phyloP scores from a whole-genome alignment of 2,888 invertebrate species.

The Tenthredo notha region DNA sequence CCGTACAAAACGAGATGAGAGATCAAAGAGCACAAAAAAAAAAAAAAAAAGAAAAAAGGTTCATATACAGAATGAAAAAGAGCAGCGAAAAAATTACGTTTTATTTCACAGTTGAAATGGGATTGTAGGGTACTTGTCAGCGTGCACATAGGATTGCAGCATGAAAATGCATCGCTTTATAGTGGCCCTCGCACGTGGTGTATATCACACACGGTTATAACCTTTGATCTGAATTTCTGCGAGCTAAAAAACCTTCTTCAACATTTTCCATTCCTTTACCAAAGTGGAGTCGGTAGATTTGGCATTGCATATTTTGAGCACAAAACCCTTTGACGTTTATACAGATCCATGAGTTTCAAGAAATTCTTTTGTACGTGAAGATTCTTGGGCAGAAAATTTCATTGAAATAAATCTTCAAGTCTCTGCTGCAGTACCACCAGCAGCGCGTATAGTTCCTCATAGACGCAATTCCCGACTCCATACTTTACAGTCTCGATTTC shows the following conservation, averaged over 20 bases:
- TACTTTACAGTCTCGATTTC: constrained; percentile 36
- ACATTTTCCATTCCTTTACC: constrained; percentile 8
- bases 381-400: background rate
- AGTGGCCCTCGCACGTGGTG: background rate
- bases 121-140: constrained; percentile 53
- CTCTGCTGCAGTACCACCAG: background rate
- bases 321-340: constrained; percentile 7
- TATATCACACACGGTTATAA: background rate
- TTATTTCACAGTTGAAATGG: constrained; percentile 59
- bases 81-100: constrained; percentile 55
- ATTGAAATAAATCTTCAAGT: background rate
- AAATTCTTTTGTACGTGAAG: background rate
- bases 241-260: background rate
- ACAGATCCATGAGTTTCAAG: background rate
- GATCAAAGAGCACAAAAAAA: background rate
- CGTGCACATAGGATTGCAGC: constrained; percentile 17
- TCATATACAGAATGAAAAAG: background rate
- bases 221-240: constrained; percentile 35
- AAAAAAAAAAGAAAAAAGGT: background rate
- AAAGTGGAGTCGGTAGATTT: constrained; percentile 7
- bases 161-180: constrained; percentile 19
- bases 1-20: background rate
- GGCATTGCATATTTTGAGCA: background rate
- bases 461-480: constrained; percentile 11
- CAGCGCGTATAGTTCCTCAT: background rate